Evolutionary conservation across 2,888 invertebrate genomes (phyloP), one percentile per base, ranked within the genome.

Genomic region (Theodoxus fluviatilis): DNA sequence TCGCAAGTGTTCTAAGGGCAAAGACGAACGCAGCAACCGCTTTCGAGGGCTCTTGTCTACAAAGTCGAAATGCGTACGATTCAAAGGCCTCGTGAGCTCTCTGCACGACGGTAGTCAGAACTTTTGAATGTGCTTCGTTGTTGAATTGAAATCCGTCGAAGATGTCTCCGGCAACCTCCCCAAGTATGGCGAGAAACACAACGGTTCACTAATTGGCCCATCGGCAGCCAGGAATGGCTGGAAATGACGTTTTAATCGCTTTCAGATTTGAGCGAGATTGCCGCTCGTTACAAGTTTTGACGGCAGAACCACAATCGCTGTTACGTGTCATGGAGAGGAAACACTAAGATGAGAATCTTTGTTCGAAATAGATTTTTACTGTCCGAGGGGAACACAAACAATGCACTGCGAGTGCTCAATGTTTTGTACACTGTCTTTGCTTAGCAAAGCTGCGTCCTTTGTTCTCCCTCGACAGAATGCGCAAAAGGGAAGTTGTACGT

Each of bases 21-120:
- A 61, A 15, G 3, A 61, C 28, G 31, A 43, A 68, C 31, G 40
- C 43, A 28, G 59, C 61, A 28, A 61, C 43, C 31, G 68, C 9
- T 37, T 55, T 38, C 28, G 18, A 31, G 15, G 12, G n/a, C n/a
- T 43, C n/a, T 49, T 69, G 49, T 12, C n/a, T n/a, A 22, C 61
- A 7, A 33, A 38, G 47, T 37, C 63, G 38, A 40, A 71, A 71
- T 7, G 15, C 25, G 28, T 67, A 71, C 4, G 33, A 43, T 40
- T 67, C 67, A 68, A 55, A 52, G 6, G 64, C 49, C 55, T 67
- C 68, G 18, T 71, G 31, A 1, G 40, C n/a, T n/a, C n/a, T n/a
- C n/a, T n/a, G n/a, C n/a, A n/a, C n/a, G n/a, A n/a, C n/a, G n/a
- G n/a, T n/a, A n/a, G n/a, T n/a, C n/a, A n/a, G n/a, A n/a, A n/a